Conservation (phyloP, 2,113 vertebrate genomes). For the Amblyopsis rosae region DNA sequence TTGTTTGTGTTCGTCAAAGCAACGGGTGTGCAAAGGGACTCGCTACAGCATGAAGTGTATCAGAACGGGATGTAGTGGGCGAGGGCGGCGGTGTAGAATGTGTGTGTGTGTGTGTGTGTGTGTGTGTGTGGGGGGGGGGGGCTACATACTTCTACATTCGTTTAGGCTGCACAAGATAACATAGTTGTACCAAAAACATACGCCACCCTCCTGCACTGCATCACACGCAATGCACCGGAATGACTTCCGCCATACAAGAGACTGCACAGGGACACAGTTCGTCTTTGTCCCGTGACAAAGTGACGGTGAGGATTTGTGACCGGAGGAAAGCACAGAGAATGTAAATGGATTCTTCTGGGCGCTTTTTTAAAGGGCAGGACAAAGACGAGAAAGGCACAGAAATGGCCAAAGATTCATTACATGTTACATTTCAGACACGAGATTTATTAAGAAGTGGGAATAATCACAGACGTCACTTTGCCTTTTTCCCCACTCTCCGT, state of each 20-base stretch:
- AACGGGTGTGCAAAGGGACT: neutral
- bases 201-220: constrained; percentile 19
- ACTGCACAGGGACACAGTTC: neutral
- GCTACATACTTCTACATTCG: neutral
- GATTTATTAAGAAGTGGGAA: constrained; percentile 54
- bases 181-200: constrained; percentile 47
- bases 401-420: constrained; percentile 48
- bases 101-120: too few relatives aligned
- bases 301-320: constrained; percentile 35
- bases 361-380: constrained; percentile 31
- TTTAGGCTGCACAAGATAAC: neutral
- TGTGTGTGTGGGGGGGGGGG: too few relatives aligned
- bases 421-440: constrained; percentile 57
- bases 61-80: constrained; percentile 6
- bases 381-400: constrained; percentile 9
- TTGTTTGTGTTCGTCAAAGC: constrained; percentile 32
- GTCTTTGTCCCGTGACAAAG: constrained; percentile 15
- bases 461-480: constrained; percentile 7
- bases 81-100: neutral
- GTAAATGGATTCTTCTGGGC: constrained; percentile 30
- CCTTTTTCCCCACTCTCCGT: neutral
- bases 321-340: constrained; percentile 31
- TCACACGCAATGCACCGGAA: neutral
- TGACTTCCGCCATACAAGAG: constrained; percentile 5
- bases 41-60: constrained; percentile 15